Evolutionary conservation across 1,140 invertebrate species (phyloP).

Genomic region (Lepidurus arcticus): DNA sequence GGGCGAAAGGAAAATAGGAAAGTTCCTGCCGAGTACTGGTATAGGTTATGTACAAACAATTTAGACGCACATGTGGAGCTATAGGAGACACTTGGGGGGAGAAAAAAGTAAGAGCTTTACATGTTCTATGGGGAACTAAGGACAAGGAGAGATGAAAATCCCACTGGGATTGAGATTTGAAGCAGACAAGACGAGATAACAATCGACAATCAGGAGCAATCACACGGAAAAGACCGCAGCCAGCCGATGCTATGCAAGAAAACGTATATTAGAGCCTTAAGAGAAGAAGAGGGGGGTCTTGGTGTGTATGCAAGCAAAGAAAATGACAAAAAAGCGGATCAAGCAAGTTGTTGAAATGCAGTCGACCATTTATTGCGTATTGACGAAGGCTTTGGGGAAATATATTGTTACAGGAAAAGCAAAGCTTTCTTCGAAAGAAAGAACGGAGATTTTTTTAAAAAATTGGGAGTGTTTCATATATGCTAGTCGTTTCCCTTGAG

Average conservation of each 20-base stretch:
- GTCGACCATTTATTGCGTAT: not conserved
- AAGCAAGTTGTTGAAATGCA: constrained; percentile 10
- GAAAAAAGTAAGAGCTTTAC: not conserved
- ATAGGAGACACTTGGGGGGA: no score
- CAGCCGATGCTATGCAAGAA: not conserved
- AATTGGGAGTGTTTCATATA: no score
- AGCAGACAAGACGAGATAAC: not conserved
- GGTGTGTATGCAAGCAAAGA: not conserved
- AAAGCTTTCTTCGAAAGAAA: not conserved
- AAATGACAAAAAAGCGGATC: not conserved
- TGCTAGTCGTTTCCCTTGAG: no score
- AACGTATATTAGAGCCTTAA: not conserved
- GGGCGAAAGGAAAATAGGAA: not conserved
- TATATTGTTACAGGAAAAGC: not conserved
- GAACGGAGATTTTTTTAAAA: no score
- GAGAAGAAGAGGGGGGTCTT: not conserved
- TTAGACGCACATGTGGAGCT: not conserved
- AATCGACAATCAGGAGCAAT: constrained; percentile 21
- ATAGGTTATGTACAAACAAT: not conserved
- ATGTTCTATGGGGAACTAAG: not conserved
- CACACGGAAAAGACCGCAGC: constrained; percentile 20
- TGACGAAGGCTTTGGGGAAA: not conserved
- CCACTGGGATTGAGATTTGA: not conserved
- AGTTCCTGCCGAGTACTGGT: not conserved
- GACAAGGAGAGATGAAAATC: constrained; percentile 1